Base-by-base conservation (phyloP, 2,888 invertebrate species). In the Strigamia maritima region DNA sequence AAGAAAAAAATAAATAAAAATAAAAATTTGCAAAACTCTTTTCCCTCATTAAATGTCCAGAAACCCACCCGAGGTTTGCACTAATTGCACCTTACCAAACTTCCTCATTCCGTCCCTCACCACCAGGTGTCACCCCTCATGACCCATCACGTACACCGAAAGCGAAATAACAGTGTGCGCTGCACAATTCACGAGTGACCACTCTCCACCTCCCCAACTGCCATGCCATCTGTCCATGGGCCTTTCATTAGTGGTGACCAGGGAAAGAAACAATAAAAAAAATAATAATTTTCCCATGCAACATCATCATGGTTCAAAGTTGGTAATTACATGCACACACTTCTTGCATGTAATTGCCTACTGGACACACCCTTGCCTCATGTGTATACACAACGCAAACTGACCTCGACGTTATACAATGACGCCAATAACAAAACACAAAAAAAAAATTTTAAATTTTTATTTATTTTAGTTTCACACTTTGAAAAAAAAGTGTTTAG, bases 181-280 rank as follows among this genome's bases (percentile, higher is more conserved):
- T 8, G 54, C 19, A 19, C 54, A 54, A 54, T 54, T 54, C 54
- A 54, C 54, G 54, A 54, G 54, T 54, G 54, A 54, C 54, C 54
- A 54, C 54, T 54, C 54, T 54, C 54, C 54, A 54, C 54, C 19
- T 44, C 12, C 44, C 44, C 44, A 44, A 44, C 44, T 44, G 44
- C 44, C 44, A 44, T 19, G 54, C 54, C 54, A 54, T 54, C 54
- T 54, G 54, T 54, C 54, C 54, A 19, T 54, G 8, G 54, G 22
- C 54, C 54, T 54, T 54, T 54, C 54, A 54, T 54, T 54, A 54
- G 54, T 54, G 54, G 54, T 54, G 54, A 54, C 54, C 54, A 54
- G 54, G 54, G 54, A 54, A 54, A 54, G 49, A 54, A 54, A 54
- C 54, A 54, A 54, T 54, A 19, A 54, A 54, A 49, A 49, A 44